Evolutionary conservation across 2,113 vertebrate species (phyloP), one percentile per base, ranked within the genome.

Genomic region (Indicator maculatus): DNA sequence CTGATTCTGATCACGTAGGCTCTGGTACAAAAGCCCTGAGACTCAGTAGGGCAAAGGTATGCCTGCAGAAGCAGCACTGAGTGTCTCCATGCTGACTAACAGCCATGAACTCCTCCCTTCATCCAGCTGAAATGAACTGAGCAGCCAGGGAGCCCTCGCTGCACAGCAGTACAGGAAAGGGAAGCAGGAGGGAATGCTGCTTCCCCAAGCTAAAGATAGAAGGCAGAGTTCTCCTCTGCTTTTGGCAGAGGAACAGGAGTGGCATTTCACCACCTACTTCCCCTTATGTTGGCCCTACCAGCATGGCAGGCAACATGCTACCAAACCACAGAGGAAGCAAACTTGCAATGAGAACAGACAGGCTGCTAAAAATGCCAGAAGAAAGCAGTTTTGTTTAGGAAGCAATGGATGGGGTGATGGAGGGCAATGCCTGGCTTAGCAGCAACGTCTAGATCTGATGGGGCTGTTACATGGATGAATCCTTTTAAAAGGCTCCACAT

Each of bases 251-350:
- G 85, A 96, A 95, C 88, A 53, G 93, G 91, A 95, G 89, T 92
- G 90, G 91, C 95, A 28, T 94, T 91, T 96, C 93, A 76, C 94
- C 86, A 90, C 30, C 31, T 76, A 96, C 89, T 96, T 96, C 95
- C 88, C 89, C 83, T 96, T 95, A 4, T 61, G 73, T 45, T 88
- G 82, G 88, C 30, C 79, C 80, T 80, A 39, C 72, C 88, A 90
- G 58, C 58, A 16, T 52, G 90, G 89, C 90, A 93, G 47, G 73
- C 93, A 93, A 23, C 58, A 82, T n/a, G 73, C 81, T 94, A 28
- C 79, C 64, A 95, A 95, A 96, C 93, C 83, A 1, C 93, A 97
- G 80, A 83, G 89, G 96, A 94, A 97, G 76, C 77, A 75, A 83
- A 90, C 55, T 88, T 94, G 90, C 85, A 69, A 0, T 41, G 72